A percentile compares a stretch with the other conserved stretches of the same genome.
phyloP scores from a whole-genome alignment of 2,113 vertebrate genomes.

The Gallinago jamesoni region DNA sequence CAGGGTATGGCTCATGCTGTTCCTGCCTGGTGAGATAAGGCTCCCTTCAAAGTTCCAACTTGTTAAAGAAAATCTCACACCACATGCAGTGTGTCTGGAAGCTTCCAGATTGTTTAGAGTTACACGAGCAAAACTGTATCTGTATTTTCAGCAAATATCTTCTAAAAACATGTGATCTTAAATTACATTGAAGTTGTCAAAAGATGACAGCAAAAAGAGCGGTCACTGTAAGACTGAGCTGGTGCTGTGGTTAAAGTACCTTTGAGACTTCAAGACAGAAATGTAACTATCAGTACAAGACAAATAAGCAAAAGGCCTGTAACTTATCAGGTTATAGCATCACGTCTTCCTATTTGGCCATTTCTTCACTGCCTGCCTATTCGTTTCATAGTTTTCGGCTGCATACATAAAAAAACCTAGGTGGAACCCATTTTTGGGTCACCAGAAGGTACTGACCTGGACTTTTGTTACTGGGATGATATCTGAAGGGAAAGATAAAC shows the following conservation, averaged over 20 bases:
- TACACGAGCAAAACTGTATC: not conserved
- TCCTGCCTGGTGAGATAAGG: not conserved
- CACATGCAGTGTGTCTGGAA: not conserved
- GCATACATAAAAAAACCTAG: not conserved
- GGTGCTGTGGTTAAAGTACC: not conserved
- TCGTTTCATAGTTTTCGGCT: not conserved
- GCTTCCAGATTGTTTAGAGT: not conserved
- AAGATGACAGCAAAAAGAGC: not conserved
- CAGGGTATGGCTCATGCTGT: not conserved
- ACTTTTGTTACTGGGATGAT: not conserved
- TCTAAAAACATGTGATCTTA: not conserved
- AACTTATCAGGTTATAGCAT: not conserved
- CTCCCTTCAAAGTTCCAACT: constrained; percentile 2
- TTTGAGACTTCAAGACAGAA: not conserved
- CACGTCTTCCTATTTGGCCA: not conserved
- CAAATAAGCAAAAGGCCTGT: not conserved
- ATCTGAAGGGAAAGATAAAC: not conserved
- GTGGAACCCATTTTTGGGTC: not conserved
- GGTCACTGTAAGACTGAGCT: not conserved
- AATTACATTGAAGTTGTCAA: not conserved
- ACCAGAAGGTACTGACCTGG: not conserved
- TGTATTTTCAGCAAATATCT: constrained; percentile 14
- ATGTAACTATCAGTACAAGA: not conserved
- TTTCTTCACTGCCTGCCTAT: not conserved
- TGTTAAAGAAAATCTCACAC: not conserved